Evolutionary conservation across 2,113 vertebrate species (phyloP).

Genomic region (Lophura nycthemera): DNA sequence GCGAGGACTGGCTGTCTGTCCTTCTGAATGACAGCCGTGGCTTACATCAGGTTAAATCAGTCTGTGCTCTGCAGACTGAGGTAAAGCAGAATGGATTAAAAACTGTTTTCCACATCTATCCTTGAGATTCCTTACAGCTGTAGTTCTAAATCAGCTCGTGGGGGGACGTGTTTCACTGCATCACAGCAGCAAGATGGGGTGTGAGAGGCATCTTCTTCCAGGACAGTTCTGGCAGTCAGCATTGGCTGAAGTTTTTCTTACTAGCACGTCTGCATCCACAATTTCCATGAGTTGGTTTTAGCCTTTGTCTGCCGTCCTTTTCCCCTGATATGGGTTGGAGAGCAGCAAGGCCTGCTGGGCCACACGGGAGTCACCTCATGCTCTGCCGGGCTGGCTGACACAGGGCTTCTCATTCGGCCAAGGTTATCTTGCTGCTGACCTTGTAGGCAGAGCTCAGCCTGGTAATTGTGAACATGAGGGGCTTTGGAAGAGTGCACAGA

Average conservation of each 20-base stretch:
- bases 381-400: slow-evolving; percentile 11
- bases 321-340: neutral
- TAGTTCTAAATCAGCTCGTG: neutral
- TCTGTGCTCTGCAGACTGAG: neutral
- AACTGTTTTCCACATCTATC: slow-evolving; percentile 28
- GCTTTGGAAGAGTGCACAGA: neutral
- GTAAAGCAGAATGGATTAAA: slow-evolving; percentile 39
- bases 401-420: slow-evolving; percentile 42
- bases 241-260: neutral
- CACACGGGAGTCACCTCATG: neutral
- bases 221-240: neutral
- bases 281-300: neutral
- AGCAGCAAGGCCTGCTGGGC: neutral
- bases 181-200: neutral
- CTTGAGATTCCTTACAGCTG: neutral
- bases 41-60: slow-evolving; percentile 62
- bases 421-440: slow-evolving; percentile 44
- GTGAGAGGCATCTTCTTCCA: neutral
- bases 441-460: slow-evolving; percentile 23
- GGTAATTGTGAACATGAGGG: neutral
- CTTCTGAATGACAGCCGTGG: slow-evolving; percentile 53
- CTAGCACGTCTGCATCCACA: neutral
- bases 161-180: neutral
- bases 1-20: slow-evolving; percentile 54
- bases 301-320: slow-evolving; percentile 17